Percentiles rank a stretch among this genome's conserved stretches.
Conservation (phyloP, 2,113 vertebrate species). For the Pogona vitticeps region DNA sequence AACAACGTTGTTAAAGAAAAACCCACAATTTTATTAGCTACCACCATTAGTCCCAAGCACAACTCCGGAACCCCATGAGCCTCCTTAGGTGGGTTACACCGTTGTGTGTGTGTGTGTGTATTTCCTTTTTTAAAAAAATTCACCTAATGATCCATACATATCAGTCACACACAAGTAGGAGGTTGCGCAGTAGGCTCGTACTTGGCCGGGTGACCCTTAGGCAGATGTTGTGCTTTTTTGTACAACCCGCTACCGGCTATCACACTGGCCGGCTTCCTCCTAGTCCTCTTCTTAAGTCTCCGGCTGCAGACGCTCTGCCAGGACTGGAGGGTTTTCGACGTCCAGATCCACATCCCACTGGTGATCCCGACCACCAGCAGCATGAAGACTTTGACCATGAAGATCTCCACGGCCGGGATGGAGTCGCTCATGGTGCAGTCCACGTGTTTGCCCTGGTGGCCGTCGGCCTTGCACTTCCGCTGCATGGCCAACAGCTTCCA, state of each 20-base stretch:
- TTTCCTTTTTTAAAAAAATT: too few relatives aligned
- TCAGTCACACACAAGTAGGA: slow-evolving; percentile 88
- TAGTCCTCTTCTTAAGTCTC: slow-evolving; percentile 85
- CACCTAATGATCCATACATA: neutral
- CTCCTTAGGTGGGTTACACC: slow-evolving; percentile 2
- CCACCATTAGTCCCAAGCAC: slow-evolving; percentile 38
- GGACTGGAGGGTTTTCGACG: slow-evolving; percentile 95
- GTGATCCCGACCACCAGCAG: slow-evolving; percentile 95
- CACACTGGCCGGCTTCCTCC: slow-evolving; percentile 89
- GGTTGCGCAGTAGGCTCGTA: slow-evolving; percentile 84
- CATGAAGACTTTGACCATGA: slow-evolving; percentile 98
- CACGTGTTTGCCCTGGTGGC: slow-evolving; percentile 71
- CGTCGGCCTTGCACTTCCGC: slow-evolving; percentile 81
- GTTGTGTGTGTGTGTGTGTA: neutral
- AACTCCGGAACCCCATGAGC: slow-evolving; percentile 29
- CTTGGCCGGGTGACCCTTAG: slow-evolving; percentile 86
- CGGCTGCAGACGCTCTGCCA: slow-evolving; percentile 95
- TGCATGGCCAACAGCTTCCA: slow-evolving; percentile 87
- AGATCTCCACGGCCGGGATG: slow-evolving; percentile 93
- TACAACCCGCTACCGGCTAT: slow-evolving; percentile 86
- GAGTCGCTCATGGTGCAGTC: slow-evolving; percentile 90
- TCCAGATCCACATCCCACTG: slow-evolving; percentile 99
- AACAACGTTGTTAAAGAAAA: neutral
- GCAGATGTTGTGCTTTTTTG: slow-evolving; percentile 89
- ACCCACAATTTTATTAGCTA: slow-evolving; percentile 10